These are phyloP conservation scores for Micromussa lordhowensis DNA, from an alignment of 92 coral and sea anemone genomes.

Conservation along the genomic window DNA sequence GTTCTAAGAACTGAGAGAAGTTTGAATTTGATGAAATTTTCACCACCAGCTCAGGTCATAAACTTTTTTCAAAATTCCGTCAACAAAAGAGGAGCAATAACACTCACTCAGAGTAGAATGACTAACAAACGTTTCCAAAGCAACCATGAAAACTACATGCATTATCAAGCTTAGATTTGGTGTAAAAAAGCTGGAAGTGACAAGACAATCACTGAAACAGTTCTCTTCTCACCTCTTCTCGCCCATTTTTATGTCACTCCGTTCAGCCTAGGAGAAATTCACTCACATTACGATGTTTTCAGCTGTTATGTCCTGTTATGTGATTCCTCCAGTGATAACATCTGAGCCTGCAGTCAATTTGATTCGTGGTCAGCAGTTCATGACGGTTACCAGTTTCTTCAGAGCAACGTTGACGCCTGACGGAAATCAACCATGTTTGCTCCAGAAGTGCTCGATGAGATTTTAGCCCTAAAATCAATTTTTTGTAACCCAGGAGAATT, in stretches of 20 bases:
- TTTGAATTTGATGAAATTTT: no score
- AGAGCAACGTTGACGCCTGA: slow-evolving; percentile 53
- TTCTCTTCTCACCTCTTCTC: slow-evolving; percentile 34
- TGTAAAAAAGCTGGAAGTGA: neutral
- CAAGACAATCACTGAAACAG: neutral
- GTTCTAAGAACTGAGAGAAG: no score
- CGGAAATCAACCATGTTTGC: slow-evolving; percentile 19
- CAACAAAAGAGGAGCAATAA: neutral
- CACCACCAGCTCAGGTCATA: no score
- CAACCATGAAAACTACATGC: slow-evolving; percentile 10
- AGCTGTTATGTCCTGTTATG: neutral
- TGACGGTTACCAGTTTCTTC: slow-evolving; percentile 38
- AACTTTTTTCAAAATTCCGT: no score
- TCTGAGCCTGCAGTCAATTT: slow-evolving; percentile 28
- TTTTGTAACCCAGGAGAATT: slow-evolving; percentile 90
- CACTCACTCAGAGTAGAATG: no score
- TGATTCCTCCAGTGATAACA: neutral
- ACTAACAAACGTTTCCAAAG: slow-evolving; percentile 29
- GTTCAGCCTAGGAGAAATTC: neutral
- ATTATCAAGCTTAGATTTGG: neutral
- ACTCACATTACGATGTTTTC: neutral
- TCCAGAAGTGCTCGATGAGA: slow-evolving; percentile 61
- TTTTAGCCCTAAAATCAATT: slow-evolving; percentile 84
- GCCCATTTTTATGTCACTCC: neutral
- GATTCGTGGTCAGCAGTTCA: slow-evolving; percentile 3